Evolutionary conservation across 2,113 vertebrate genomes (phyloP).

Genomic region (Platanista minor): DNA sequence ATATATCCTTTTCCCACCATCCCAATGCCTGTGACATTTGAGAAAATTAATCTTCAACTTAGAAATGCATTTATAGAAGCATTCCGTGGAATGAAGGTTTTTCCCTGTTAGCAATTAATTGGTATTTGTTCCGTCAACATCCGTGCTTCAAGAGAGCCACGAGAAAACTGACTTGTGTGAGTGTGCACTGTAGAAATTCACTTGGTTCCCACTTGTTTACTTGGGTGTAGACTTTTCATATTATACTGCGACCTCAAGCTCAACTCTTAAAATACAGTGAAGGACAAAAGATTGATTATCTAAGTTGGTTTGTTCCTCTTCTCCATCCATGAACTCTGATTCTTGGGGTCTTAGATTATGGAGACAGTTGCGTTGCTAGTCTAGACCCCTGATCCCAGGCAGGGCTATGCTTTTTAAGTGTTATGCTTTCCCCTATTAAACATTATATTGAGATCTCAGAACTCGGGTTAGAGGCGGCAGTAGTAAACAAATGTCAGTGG

Average conservation of each 20-base stretch:
- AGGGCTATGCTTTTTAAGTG: background rate
- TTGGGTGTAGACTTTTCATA: background rate
- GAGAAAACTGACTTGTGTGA: conserved; percentile 37
- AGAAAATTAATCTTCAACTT: background rate
- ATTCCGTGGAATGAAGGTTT: conserved; percentile 26
- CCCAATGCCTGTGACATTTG: background rate
- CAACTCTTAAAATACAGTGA: conserved; percentile 35
- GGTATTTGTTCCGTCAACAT: conserved; percentile 30
- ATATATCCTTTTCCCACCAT: background rate
- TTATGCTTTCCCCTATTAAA: background rate
- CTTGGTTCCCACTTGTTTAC: conserved; percentile 42
- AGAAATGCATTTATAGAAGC: background rate
- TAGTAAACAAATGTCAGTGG: background rate
- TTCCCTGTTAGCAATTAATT: conserved; percentile 12
- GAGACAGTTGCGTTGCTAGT: background rate
- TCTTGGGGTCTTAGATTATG: background rate
- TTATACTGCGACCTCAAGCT: background rate
- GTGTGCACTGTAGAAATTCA: conserved; percentile 52
- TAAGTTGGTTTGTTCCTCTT: background rate
- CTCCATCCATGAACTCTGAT: background rate
- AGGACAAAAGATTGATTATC: background rate
- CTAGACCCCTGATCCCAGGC: background rate
- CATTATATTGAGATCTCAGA: background rate
- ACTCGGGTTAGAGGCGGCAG: background rate
- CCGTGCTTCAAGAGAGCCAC: conserved; percentile 43